phyloP scores from a whole-genome alignment of 2,888 invertebrate species.

The Abrostola triplasia region DNA sequence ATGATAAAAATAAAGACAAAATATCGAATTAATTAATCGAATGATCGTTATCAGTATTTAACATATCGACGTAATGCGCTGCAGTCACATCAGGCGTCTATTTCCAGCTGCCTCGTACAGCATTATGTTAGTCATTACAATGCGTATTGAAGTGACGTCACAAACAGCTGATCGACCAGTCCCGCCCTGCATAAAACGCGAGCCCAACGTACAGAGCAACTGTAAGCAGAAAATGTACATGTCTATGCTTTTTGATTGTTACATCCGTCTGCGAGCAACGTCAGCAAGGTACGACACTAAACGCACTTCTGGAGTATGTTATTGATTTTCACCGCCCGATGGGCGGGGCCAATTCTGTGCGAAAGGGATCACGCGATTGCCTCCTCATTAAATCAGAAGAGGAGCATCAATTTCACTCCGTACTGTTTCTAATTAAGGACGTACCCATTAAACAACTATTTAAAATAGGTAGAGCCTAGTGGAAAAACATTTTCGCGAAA shows the following conservation, averaged over 20 bases:
- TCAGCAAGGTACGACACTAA: conserved; percentile 83
- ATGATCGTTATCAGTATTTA: conserved; percentile 1
- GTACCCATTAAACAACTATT: conserved; percentile 87
- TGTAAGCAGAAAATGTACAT: conserved; percentile 49
- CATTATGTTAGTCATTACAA: conserved; percentile 29
- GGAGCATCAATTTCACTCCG: conserved; percentile 81
- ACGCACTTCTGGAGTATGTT: conserved; percentile 86
- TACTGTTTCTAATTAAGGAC: conserved; percentile 86
- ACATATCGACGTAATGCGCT: conserved; percentile 12
- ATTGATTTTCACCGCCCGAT: conserved; percentile 87
- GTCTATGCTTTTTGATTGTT: conserved; percentile 58
- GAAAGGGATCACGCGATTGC: conserved; percentile 86
- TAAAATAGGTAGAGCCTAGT: conserved; percentile 83
- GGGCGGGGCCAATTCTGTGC: conserved; percentile 85
- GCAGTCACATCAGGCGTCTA: conserved; percentile 16
- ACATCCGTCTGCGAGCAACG: conserved; percentile 71
- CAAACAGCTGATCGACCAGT: conserved; percentile 49
- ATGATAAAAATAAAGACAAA: neutral
- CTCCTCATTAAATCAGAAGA: conserved; percentile 86
- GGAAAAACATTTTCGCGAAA: conserved; percentile 81
- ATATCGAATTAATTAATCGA: neutral
- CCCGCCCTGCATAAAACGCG: conserved; percentile 32
- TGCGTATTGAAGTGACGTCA: conserved; percentile 44
- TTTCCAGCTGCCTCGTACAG: conserved; percentile 18
- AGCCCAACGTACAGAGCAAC: conserved; percentile 24